Evolutionary conservation across 2,797 vertebrate species (phyloP), one percentile per base, ranked within the genome.

Genomic region (Prunella strophiata): DNA sequence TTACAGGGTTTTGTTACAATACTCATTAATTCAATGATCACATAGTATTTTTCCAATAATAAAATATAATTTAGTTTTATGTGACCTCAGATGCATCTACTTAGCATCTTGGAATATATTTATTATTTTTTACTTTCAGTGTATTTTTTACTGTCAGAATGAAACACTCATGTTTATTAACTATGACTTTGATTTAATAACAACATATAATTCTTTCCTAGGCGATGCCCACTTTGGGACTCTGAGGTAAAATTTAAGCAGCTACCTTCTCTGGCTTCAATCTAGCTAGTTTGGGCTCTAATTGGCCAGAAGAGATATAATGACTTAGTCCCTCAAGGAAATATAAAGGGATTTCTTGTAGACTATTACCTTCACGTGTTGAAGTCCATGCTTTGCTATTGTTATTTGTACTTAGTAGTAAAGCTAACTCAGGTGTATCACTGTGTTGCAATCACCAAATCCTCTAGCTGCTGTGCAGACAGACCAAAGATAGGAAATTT

Each of bases 131-230:
- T 78, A 40, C 5, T 75, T 85, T 72, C 73, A 82, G 25, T 48
- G 22, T 73, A 51, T 13, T 88, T 80, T 80, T 91, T 63, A 63
- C 36, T 55, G 25, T 75, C 36, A 51, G 77, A 74, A 81, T 59
- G 73, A 89, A 89, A 66, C 32, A 80, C 59, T 30, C 52, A 51
- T 59, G 19, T 81, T 84, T 83, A 67, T 84, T 2, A 13, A 52
- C 61, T 65, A 20, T 19, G 34, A 74, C 45, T 94, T 95, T 85
- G 75, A 84, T 86, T 83, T 36, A 94, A 45, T 68, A 92, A 29
- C 40, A 77, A 34, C 36, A 47, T 29, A 36, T 67, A 67, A 81
- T 86, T 88, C n/a, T 80, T 45, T 63, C 20, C 70, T 47, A 66
- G 16, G 9, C 26, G 65, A 34, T 42, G 70, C 2, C 23, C 52